Percentiles rank a stretch among this genome's conserved stretches.
Conservation (phyloP, 2,888 invertebrate species). For the Archaeoteleia sp. region DNA sequence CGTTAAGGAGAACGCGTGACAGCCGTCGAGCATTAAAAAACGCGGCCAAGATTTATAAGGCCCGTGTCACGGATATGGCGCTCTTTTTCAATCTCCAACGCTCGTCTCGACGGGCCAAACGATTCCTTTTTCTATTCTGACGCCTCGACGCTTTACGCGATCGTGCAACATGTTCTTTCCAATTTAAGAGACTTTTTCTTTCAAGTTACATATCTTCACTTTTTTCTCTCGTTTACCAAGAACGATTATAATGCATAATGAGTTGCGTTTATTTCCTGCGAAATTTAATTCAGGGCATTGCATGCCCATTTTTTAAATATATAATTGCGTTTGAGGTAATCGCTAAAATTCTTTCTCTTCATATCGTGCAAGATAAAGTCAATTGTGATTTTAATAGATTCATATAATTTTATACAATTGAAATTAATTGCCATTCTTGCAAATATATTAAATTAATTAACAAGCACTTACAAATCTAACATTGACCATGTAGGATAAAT, state of each 20-base stretch:
- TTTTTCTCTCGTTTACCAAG: no score
- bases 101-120: conserved; percentile 25
- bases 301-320: no score
- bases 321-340: no score
- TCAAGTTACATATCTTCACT: neutral
- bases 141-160: conserved; percentile 36
- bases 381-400: no score
- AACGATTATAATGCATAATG: neutral
- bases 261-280: neutral
- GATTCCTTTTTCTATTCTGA: conserved; percentile 26
- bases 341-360: no score
- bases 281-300: no score
- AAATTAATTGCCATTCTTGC: no score
- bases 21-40: conserved; percentile 62
- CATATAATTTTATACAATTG: no score
- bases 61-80: conserved; percentile 52
- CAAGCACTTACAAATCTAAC: no score
- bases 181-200: neutral
- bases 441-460: no score
- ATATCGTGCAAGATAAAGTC: no score
- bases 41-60: conserved; percentile 70
- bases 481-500: no score
- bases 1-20: conserved; percentile 67
- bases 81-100: conserved; percentile 42
- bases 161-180: conserved; percentile 23